Conservation (phyloP, 2,113 vertebrate genomes). For the Struthidea cinerea region DNA sequence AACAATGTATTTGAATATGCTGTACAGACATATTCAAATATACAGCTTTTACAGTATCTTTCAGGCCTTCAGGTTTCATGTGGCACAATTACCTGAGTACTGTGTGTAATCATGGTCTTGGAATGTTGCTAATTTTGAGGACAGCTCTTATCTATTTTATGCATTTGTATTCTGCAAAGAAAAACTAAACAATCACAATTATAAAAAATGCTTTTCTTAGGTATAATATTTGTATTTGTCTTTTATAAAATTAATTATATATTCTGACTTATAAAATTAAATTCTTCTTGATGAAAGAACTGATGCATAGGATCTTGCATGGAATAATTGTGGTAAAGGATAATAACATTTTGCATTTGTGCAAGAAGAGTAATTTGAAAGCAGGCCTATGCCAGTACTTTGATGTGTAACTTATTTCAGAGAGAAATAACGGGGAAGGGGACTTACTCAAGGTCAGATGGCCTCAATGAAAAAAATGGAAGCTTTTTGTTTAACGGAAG, state of each 20-base stretch:
- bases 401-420: background rate
- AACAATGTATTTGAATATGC: background rate
- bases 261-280: background rate
- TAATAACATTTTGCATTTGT: background rate
- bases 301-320: background rate
- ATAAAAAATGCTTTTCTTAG: background rate
- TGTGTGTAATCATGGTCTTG: background rate
- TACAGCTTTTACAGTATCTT: background rate
- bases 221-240: background rate
- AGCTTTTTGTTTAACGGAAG: background rate
- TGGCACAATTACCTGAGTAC: background rate
- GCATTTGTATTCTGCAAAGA: background rate
- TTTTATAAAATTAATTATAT: background rate
- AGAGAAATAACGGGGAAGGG: background rate
- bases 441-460: background rate
- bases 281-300: background rate
- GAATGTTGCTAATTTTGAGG: background rate
- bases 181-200: background rate
- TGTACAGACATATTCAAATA: background rate
- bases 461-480: background rate
- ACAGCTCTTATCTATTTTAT: background rate
- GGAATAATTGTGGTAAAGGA: background rate
- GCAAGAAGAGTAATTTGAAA: background rate
- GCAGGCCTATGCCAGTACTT: background rate
- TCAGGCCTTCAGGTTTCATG: background rate